Base-by-base conservation (phyloP, 2,888 invertebrate genomes). In the Ormyrus nitidulus region DNA sequence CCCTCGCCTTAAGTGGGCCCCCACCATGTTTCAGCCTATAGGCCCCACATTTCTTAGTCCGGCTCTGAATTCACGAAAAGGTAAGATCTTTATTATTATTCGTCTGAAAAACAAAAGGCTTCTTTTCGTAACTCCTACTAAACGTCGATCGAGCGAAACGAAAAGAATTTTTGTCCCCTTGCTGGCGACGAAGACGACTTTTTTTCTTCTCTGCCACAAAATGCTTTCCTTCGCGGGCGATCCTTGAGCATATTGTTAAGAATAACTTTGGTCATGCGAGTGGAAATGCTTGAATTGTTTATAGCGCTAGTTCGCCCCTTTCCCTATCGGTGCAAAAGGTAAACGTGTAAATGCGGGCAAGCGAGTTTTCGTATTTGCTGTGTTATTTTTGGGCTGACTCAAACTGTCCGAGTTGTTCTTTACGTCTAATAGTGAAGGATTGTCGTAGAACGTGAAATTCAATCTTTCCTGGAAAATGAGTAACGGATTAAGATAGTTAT, bases 231-330 rank as follows among this genome's bases (percentile, higher is more conserved):
- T 62, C 49, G 19, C 10, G 9, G 10, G 34, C 48, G 56, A 6
- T 59, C 59, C 11, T 59, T 66, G 65, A 61, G 66, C 3, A 34
- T 34, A 34, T 34, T 34, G 34, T 34, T 34, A 66, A 48, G 61
- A 78, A 66, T 75, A 72, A 78, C 66, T 78, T 4, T 64, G 72
- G 53, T 72, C 66, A 61, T 66, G 46, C 59, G 66, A 72, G 66
- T 54, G n/a, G 56, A 74, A 58, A 11, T 58, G 56, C 10, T 65
- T 73, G 11, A 34, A 34, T 34, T 34, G 34, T 2, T 34, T 34
- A 34, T 34, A 34, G 3, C 34, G 34, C 4, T 34, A 34, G 34
- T 34, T 34, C 34, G 34, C 2, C 34, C 34, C 34, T 34, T 0
- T 19, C 19, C 19, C 19, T 34, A 34, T 34, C 53, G 13, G 54